These are phyloP conservation scores for Anabacerthia variegaticeps DNA, from an alignment of 2,797 vertebrate species.

Conservation along the genomic window DNA sequence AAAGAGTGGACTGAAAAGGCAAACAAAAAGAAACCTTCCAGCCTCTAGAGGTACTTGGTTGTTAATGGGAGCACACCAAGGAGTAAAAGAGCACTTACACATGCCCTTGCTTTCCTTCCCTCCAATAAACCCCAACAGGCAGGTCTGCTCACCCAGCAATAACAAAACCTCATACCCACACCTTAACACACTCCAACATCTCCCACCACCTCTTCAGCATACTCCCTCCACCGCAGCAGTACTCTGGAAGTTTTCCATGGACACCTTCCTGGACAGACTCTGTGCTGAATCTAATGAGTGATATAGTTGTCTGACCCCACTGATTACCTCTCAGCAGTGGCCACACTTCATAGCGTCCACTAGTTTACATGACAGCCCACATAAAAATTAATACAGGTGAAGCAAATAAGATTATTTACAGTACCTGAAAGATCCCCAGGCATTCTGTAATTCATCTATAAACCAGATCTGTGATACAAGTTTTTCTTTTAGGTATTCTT, in stretches of 20 bases:
- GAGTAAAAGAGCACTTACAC: background rate
- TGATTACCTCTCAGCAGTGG: background rate
- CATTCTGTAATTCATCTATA: background rate
- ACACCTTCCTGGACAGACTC: background rate
- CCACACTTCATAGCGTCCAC: background rate
- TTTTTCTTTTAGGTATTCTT: background rate
- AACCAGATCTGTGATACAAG: background rate
- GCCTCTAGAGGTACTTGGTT: background rate
- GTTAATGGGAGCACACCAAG: background rate
- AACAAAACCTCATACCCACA: background rate
- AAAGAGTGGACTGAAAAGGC: constrained; percentile 82
- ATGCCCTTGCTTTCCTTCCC: background rate
- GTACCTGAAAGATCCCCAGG: background rate
- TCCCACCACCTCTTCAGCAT: background rate
- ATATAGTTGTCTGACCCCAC: background rate
- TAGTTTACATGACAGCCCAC: background rate
- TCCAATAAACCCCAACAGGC: background rate
- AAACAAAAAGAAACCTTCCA: constrained; percentile 55
- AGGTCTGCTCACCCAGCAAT: background rate
- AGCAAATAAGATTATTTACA: background rate
- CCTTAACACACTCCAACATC: background rate
- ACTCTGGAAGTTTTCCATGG: background rate
- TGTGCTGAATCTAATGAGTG: background rate
- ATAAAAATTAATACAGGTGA: background rate
- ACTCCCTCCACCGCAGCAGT: background rate